Evolutionary conservation across 1,140 invertebrate species (phyloP).

Genomic region (Cyclina sinensis): DNA sequence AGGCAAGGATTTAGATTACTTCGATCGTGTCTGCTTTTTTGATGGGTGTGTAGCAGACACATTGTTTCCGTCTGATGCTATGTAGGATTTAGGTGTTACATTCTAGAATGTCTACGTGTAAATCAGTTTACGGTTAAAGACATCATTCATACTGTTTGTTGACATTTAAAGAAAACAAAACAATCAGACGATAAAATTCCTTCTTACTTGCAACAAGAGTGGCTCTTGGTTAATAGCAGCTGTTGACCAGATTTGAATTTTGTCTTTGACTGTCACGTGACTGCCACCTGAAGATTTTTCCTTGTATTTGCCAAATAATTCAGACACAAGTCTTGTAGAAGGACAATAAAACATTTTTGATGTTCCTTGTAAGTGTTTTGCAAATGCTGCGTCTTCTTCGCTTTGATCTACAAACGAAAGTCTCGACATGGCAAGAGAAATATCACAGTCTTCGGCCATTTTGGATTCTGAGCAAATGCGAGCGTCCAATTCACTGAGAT

Average conservation of each 20-base stretch:
- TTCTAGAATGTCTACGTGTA: no score
- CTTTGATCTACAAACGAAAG: not conserved
- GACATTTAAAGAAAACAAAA: no score
- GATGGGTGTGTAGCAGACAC: no score
- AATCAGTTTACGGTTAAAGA: no score
- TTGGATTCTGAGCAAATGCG: slow-evolving; percentile 5
- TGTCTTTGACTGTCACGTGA: not conserved
- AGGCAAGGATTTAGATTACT: no score
- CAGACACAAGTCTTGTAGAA: slow-evolving; percentile 4
- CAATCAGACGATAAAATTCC: no score
- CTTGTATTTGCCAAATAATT: slow-evolving; percentile 24
- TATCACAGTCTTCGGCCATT: not conserved
- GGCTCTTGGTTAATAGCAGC: slow-evolving; percentile 24
- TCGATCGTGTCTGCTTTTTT: no score
- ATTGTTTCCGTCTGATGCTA: no score
- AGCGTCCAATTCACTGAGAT: slow-evolving; percentile 28
- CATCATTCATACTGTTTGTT: no score
- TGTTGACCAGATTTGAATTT: not conserved
- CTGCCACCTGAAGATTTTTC: not conserved
- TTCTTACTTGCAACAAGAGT: not conserved
- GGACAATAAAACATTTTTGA: slow-evolving; percentile 34
- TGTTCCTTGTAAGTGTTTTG: slow-evolving; percentile 7
- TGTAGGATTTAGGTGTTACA: no score
- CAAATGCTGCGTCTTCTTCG: not conserved
- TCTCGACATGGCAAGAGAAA: not conserved